Conservation (phyloP, 2,797 vertebrate species). For the Ctenopoma multispine region DNA sequence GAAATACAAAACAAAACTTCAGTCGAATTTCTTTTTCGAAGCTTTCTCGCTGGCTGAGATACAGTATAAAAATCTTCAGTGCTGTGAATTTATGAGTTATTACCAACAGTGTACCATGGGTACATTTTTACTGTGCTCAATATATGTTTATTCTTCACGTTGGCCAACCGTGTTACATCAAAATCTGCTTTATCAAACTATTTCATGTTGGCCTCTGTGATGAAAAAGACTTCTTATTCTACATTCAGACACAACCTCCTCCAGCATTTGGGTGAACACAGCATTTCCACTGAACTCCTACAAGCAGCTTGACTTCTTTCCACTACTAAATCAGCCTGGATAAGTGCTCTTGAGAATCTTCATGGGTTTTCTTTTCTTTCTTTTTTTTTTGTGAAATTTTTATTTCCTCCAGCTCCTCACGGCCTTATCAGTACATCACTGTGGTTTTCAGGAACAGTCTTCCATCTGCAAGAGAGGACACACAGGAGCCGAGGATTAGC, state of each 20-base stretch:
- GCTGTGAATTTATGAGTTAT: slow-evolving; percentile 85
- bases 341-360: slow-evolving; percentile 87
- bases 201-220: slow-evolving; percentile 70
- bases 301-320: slow-evolving; percentile 82
- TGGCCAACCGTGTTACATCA: slow-evolving; percentile 77
- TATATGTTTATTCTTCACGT: slow-evolving; percentile 85
- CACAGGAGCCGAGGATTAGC: slow-evolving; percentile 72
- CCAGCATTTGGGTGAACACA: slow-evolving; percentile 80
- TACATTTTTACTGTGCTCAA: slow-evolving; percentile 94
- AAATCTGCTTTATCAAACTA: slow-evolving; percentile 70
- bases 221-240: slow-evolving; percentile 78
- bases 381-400: slow-evolving; percentile 72
- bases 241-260: slow-evolving; percentile 81
- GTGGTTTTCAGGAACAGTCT: slow-evolving; percentile 99
- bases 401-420: slow-evolving; percentile 77
- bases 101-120: slow-evolving; percentile 84
- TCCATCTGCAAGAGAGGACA: slow-evolving; percentile 91
- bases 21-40: slow-evolving; percentile 85
- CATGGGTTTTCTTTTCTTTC: slow-evolving; percentile 76
- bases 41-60: slow-evolving; percentile 95
- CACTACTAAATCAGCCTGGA: slow-evolving; percentile 78
- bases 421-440: slow-evolving; percentile 96
- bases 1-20: slow-evolving; percentile 84
- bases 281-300: slow-evolving; percentile 82
- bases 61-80: slow-evolving; percentile 93